Evolutionary conservation across 2,113 vertebrate genomes (phyloP).

Genomic region (Eulemur macaco): DNA sequence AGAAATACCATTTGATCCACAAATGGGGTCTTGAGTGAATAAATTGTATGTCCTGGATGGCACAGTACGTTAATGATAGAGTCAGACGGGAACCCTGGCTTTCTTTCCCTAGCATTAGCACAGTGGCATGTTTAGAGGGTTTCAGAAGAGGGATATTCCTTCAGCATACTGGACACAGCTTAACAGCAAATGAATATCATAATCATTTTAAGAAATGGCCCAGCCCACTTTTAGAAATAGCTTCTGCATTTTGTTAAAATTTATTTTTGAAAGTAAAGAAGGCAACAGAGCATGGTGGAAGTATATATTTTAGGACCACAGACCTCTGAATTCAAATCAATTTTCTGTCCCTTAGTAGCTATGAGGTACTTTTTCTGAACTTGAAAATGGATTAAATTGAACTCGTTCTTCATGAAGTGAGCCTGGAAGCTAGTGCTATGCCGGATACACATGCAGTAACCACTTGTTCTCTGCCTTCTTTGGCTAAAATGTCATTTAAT

Average conservation of each 20-base stretch:
- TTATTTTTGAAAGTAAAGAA: neutral
- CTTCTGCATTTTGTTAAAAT: neutral
- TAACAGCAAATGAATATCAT: neutral
- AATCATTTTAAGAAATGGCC: neutral
- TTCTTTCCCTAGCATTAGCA: neutral
- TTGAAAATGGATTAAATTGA: neutral
- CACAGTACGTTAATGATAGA: neutral
- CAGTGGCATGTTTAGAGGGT: neutral
- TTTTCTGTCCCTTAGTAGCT: neutral
- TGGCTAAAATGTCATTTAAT: neutral
- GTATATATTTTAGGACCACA: neutral
- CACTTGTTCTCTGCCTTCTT: neutral
- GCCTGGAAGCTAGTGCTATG: neutral
- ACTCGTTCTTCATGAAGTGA: neutral
- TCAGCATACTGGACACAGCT: neutral
- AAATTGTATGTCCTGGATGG: neutral
- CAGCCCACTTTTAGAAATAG: neutral
- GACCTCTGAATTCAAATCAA: neutral
- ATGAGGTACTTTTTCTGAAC: neutral
- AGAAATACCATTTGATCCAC: too few species aligned
- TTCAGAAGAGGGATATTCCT: neutral
- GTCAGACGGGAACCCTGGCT: neutral
- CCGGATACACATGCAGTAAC: neutral
- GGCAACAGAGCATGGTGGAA: neutral
- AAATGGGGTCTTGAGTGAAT: neutral